A percentile compares a stretch with the other conserved stretches of the same genome.
These are phyloP conservation scores for Arctia plantaginis DNA, from an alignment of 2,888 invertebrate genomes.

Conservation along the genomic window DNA sequence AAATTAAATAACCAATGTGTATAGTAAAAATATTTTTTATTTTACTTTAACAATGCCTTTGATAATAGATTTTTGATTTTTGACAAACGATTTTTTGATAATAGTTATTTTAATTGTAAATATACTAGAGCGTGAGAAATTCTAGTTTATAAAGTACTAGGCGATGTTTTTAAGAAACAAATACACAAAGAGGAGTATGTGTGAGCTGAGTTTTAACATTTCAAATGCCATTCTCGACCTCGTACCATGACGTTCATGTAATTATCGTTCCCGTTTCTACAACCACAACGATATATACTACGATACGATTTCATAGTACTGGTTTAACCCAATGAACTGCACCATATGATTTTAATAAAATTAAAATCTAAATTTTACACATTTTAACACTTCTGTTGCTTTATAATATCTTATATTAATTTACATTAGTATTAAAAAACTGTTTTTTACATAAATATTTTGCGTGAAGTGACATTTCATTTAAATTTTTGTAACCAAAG, in stretches of 20 bases:
- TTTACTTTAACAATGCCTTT: too few species aligned
- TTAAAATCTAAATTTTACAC: not conserved
- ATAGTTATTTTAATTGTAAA: too few species aligned
- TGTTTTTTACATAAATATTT: slow-evolving; percentile 32
- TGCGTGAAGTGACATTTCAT: slow-evolving; percentile 44
- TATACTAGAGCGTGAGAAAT: not conserved
- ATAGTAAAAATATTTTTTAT: not conserved
- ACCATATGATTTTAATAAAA: not conserved
- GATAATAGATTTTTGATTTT: too few species aligned
- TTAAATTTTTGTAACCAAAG: not conserved
- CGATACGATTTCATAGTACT: not conserved
- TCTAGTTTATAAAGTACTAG: not conserved
- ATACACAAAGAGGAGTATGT: not conserved
- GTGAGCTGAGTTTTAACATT: not conserved
- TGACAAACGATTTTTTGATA: too few species aligned
- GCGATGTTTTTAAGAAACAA: not conserved
- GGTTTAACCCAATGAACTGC: not conserved
- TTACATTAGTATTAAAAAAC: slow-evolving; percentile 31
- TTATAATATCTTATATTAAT: slow-evolving; percentile 20
- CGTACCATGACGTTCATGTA: not conserved
- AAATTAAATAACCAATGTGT: not conserved
- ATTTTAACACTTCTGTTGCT: slow-evolving; percentile 21
- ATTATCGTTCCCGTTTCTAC: not conserved
- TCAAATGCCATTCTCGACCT: not conserved
- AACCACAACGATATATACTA: not conserved